Percentiles rank a stretch among this genome's conserved stretches.
phyloP scores from a whole-genome alignment of 2,888 invertebrate species.

The Ormyrus nitidulus region DNA sequence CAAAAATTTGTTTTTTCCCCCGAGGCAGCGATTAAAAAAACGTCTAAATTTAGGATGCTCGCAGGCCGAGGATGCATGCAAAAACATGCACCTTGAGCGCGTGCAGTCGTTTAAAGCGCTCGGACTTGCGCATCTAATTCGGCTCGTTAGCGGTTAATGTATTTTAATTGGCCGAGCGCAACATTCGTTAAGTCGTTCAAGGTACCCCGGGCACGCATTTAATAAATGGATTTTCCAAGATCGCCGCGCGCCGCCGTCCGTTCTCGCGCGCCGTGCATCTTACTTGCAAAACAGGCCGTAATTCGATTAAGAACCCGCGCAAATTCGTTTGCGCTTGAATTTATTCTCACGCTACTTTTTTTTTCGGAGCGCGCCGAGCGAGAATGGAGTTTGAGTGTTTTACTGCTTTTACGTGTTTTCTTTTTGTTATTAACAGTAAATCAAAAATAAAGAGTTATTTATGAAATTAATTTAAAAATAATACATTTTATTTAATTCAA shows the following conservation, averaged over 20 bases:
- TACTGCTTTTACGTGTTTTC: no score
- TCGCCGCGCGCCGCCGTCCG: not conserved
- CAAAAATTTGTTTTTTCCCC: no score
- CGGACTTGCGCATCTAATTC: constrained; percentile 69
- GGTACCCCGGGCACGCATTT: constrained; percentile 27
- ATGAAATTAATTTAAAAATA: no score
- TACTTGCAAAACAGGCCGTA: constrained; percentile 10
- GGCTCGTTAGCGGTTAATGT: constrained; percentile 72
- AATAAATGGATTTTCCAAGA: constrained; percentile 37
- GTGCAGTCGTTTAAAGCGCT: constrained; percentile 41
- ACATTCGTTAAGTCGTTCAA: constrained; percentile 42
- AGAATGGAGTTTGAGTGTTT: no score
- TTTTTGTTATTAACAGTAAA: no score
- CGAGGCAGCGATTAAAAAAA: no score
- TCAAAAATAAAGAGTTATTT: no score
- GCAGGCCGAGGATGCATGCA: not conserved
- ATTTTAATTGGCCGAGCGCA: constrained; percentile 70
- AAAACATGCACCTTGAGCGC: constrained; percentile 33
- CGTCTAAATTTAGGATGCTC: no score
- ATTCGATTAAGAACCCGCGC: constrained; percentile 10
- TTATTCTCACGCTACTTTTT: no score
- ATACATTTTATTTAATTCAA: no score
- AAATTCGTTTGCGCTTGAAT: no score
- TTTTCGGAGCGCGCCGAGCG: no score
- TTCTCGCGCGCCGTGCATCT: not conserved